Evolutionary conservation across 2,113 vertebrate species (phyloP), one percentile per base, ranked within the genome.

Genomic region (Heterocephalus glaber): DNA sequence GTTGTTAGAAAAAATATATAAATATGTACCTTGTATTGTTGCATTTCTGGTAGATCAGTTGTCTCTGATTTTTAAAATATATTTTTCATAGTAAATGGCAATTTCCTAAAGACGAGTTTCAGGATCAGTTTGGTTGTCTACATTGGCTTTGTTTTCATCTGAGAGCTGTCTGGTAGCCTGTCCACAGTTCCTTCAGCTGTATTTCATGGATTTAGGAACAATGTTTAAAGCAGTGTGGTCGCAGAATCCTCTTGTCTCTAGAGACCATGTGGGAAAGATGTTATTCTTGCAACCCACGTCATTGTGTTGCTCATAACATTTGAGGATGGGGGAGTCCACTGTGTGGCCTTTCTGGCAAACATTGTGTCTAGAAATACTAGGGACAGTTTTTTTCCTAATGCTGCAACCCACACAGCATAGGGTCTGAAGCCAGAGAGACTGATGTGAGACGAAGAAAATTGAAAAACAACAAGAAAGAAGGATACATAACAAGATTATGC

Each of bases 301-400:
- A 2, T 9, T n/a, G 3, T 66, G 33, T 5, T 66, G 13, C 35
- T 30, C 26, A n/a, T 1, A 54, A 19, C 33, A 35, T 5, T 65
- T 2, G 13, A 17, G 33, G 33, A 2, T 47, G 11, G 11, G 3
- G 13, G 7, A 10, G 20, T 24, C 2, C 30, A 14, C 44, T 35
- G 7, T 26, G 33, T 16, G 12, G 6, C 33, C 35, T 52, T 65
- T 52, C 12, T 52, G 47, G 7, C 22, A 68, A 66, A 52, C 19
- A 7, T 0, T 66, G 13, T n/a, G 13, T n/a, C 7, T 22, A 44
- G 47, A 26, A 6, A 19, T 16, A 49, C 20, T 1, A 17, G 10
- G 17, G 7, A 9, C 17, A n/a, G 49, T 16, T 10, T 52, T 1
- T 79, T 52, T 30, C 28, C n/a, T n/a, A n/a, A n/a, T n/a, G n/a